Evolutionary conservation across 53 echinoderm and acorn worm species (phyloP), one percentile per base, ranked within the genome.

Genomic region (Pentamera pediparva): DNA sequence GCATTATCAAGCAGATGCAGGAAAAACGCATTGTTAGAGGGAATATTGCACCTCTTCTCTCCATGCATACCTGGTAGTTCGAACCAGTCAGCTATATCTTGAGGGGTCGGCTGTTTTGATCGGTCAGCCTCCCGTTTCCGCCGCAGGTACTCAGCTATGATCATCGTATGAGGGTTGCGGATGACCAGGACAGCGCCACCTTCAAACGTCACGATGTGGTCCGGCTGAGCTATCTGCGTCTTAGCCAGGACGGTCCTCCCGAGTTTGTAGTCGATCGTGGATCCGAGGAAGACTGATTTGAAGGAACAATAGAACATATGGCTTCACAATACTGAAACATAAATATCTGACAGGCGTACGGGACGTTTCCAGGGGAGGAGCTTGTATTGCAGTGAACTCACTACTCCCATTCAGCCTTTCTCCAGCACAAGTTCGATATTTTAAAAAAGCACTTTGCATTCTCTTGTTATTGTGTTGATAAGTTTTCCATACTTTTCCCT

Each of bases 261-360:
- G 13, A 76, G 63, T 15, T 79, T 75, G 76, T 88, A 88, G 73
- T 88, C 84, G 21, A 88, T 67, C 34, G 84, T 88, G 1, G 84
- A 84, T 19, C 88, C 88, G 18, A 76, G 76, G 32, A 88, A 88
- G 34, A 76, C 88, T 88, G 50, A 12, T 13, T 26, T 0, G 32
- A 9, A 57, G 21, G 32, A 57, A 32, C 1, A 45, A 45, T 1
- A 0, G 47, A 45, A 45, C 12, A n/a, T 45, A n/a, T 45, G 47
- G n/a, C 0, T 45, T 1, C 12, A 1, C 12, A 45, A 45, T 45
- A 45, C n/a, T n/a, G n/a, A n/a, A n/a, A n/a, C n/a, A n/a, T n/a
- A n/a, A n/a, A n/a, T n/a, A n/a, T n/a, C n/a, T n/a, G n/a, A n/a
- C n/a, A n/a, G n/a, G n/a, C n/a, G n/a, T n/a, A n/a, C n/a, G n/a